Percentiles rank a stretch among this genome's conserved stretches.
Conservation (phyloP, 2,113 vertebrate species). For the Morone chrysops region DNA sequence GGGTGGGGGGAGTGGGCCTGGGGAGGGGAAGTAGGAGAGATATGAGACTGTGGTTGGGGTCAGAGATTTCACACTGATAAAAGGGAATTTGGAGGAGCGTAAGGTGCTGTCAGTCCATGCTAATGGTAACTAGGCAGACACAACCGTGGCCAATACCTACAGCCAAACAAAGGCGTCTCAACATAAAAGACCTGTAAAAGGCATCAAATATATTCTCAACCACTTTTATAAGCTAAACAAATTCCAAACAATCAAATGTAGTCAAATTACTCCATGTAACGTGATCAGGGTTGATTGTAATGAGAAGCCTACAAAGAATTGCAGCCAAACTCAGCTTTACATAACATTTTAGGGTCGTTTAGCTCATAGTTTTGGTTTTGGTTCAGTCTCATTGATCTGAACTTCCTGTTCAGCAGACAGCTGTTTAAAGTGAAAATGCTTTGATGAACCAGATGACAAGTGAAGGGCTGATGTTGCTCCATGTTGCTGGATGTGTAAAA, state of each 20-base stretch:
- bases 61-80: slow-evolving; percentile 41
- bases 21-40: slow-evolving; percentile 20
- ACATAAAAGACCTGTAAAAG: neutral
- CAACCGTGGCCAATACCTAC: accelerated
- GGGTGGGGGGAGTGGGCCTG: slow-evolving; percentile 3
- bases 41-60: slow-evolving; percentile 12
- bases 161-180: neutral
- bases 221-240: no score
- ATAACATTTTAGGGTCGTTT: neutral
- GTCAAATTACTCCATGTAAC: neutral
- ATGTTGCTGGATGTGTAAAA: no score
- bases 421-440: neutral
- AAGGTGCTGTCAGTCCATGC: slow-evolving; percentile 1
- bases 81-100: neutral
- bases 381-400: neutral
- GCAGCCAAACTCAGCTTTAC: neutral
- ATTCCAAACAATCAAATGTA: no score
- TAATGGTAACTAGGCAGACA: neutral
- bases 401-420: neutral
- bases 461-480: no score
- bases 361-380: neutral
- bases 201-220: neutral
- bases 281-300: neutral
- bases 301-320: neutral
- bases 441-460: neutral